A percentile compares a stretch with the other conserved stretches of the same genome.
Conservation (phyloP, 2,113 vertebrate species). For the Elephas maximus region DNA sequence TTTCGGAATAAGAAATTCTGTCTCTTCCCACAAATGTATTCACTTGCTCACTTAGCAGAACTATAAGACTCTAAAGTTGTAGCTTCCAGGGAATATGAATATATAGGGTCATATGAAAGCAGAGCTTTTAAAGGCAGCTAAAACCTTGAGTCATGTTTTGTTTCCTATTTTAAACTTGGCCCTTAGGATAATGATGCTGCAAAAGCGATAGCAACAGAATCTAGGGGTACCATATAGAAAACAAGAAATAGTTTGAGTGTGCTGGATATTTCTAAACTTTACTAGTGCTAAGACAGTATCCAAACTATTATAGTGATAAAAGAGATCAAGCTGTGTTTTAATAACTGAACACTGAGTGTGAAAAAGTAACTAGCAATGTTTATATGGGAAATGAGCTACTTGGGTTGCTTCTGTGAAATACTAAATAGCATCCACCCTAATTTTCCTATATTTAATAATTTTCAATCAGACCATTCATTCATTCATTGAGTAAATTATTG, state of each 20-base stretch:
- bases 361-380: neutral
- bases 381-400: neutral
- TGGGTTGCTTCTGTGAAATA: slow-evolving; percentile 36
- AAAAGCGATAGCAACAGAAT: neutral
- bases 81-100: slow-evolving; percentile 29
- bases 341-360: neutral
- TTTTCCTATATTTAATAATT: slow-evolving; percentile 41
- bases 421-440: neutral
- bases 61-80: neutral
- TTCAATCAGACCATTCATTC: neutral
- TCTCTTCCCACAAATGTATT: neutral
- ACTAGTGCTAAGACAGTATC: neutral
- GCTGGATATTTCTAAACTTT: neutral
- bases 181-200: neutral
- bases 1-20: neutral
- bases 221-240: neutral
- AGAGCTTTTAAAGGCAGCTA: neutral
- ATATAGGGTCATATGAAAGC: neutral
- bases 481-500: neutral
- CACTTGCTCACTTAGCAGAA: neutral
- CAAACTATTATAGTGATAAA: neutral
- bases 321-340: neutral
- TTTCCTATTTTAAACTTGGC: slow-evolving; percentile 23
- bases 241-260: neutral
- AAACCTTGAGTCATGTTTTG: neutral